These are phyloP conservation scores for Stichodactyla helianthus DNA, from an alignment of 64 coral and sea anemone genomes.

Conservation along the genomic window DNA sequence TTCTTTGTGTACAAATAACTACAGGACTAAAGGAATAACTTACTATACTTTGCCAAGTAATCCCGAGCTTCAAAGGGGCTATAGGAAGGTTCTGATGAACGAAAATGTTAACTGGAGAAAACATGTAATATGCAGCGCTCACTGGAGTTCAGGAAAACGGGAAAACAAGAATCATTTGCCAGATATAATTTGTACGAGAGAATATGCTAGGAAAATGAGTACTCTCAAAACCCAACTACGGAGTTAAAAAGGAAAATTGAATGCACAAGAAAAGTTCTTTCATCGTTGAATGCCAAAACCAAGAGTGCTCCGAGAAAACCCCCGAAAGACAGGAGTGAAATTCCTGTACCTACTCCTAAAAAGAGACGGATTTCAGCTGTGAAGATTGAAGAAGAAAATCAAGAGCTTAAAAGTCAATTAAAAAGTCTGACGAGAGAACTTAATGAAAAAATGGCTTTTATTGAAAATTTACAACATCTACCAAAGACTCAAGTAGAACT, in stretches of 20 bases:
- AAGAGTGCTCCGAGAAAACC: no score
- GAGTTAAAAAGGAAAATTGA: no score
- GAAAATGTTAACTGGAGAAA: constrained; percentile 20
- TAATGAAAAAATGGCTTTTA: constrained; percentile 18
- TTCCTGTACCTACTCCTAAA: no score
- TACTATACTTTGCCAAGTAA: background rate
- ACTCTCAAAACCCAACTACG: no score
- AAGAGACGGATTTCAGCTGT: background rate
- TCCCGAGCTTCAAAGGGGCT: constrained; percentile 22
- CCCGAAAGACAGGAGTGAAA: no score
- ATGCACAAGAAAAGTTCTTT: no score
- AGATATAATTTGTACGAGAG: background rate
- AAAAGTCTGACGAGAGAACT: constrained; percentile 50
- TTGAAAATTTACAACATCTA: constrained; percentile 31
- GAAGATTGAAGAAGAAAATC: constrained; percentile 4
- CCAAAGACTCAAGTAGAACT: constrained; percentile 40
- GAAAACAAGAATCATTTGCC: background rate
- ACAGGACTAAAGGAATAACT: no score
- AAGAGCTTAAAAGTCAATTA: constrained; percentile 28
- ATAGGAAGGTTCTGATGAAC: constrained; percentile 22
- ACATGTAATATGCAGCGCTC: constrained; percentile 19
- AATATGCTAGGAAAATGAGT: no score
- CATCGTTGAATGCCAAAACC: no score
- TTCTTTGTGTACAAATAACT: no score
- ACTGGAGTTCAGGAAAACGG: constrained; percentile 9